Evolutionary conservation across 1,140 invertebrate species (phyloP), one percentile per base, ranked within the genome.

Genomic region (Propsilocerus akamusi): DNA sequence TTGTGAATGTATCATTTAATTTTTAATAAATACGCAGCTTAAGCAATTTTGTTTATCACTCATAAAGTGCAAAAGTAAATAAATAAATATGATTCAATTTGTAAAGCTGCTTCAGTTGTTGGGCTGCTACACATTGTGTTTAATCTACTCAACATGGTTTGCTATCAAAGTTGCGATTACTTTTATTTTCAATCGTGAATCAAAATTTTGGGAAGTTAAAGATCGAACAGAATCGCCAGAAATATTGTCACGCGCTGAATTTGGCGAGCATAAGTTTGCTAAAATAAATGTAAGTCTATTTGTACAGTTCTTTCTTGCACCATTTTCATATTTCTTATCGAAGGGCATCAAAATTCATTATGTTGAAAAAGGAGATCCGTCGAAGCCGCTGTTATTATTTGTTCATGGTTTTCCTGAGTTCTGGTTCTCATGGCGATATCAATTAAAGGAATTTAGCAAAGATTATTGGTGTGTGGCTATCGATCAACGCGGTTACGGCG

Each of bases 391-490:
- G 28, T 73, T 82, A 64, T 46, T 82, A 7, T 75, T 80, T 50
- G 30, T 81, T 4, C 79, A 82, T 55, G 79, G 79, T 4, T 81
- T 78, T 54, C 79, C 78, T 0, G 78, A 81, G 55, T 79, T 79
- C 55, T 82, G 78, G 79, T 81, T 75, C 56, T 76, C 72, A 3
- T 81, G 77, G 77, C 58, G 77, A 17, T 64, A 77, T 59, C 78
- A 81, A 57, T 62, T 81, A 10, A 61, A 68, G 23, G 66, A 77
- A 32, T 79, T 81, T 54, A 66, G 72, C 11, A 69, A 72, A 55
- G 68, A 75, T 53, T 75, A 78, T 61, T 75, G 77, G 76, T 71
- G 73, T 47, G 68, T 83, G 25, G 80, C 81, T 11, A 55, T 83
- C 5, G 80, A 83, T 55, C 64, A 78, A 68, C 61, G 80, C 58